phyloP scores from a whole-genome alignment of 2,797 vertebrate genomes.

The Lithobates sylvaticus region DNA sequence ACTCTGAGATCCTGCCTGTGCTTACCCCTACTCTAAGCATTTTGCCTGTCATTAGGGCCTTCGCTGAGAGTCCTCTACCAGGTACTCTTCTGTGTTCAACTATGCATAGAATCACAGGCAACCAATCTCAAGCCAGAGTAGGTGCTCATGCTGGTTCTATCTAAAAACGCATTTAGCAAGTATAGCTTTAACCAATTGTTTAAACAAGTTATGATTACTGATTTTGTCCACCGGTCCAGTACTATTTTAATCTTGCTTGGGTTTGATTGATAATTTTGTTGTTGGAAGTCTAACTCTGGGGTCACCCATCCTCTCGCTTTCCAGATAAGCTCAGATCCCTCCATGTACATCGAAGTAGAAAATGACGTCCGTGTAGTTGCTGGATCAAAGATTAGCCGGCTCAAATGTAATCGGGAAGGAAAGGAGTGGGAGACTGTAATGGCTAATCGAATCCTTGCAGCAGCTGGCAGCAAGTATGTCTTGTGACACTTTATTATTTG shows the following conservation, averaged over 20 bases:
- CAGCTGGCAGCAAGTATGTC: constrained; percentile 90
- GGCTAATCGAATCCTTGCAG: constrained; percentile 87
- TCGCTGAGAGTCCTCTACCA: too few species aligned
- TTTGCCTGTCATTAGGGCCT: too few species aligned
- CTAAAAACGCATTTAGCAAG: too few species aligned
- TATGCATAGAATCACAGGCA: too few species aligned
- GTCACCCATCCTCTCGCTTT: constrained; percentile 10
- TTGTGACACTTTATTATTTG: neutral
- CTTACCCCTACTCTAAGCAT: too few species aligned
- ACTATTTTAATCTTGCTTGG: neutral
- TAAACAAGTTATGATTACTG: neutral
- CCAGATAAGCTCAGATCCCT: constrained; percentile 90
- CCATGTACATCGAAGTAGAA: constrained; percentile 94
- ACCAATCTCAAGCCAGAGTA: too few species aligned
- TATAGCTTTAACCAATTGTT: too few species aligned
- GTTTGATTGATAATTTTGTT: neutral
- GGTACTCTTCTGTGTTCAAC: too few species aligned
- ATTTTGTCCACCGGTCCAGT: neutral
- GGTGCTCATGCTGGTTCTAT: too few species aligned
- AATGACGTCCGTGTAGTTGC: constrained; percentile 88
- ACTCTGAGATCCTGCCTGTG: too few species aligned
- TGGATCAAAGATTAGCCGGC: constrained; percentile 89
- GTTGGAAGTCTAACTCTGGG: neutral
- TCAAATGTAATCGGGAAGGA: constrained; percentile 90
- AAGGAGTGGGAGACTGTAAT: constrained; percentile 92